phyloP scores from a whole-genome alignment of 2,888 invertebrate species.

The Cephus pygmeus region DNA sequence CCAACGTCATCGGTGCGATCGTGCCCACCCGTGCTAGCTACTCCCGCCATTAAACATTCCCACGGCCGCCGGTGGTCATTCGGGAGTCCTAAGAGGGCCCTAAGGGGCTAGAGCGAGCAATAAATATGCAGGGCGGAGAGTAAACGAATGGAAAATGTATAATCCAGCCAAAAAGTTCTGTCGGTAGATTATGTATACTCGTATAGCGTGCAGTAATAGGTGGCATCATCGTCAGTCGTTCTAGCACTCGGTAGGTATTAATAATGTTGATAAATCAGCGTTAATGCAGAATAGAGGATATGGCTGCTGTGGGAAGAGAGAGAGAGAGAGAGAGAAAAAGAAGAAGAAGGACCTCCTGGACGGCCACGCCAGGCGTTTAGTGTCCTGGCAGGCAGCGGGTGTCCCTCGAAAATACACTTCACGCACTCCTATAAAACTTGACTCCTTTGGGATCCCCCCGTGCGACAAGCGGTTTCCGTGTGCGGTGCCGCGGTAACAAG shows the following conservation, averaged over 20 bases:
- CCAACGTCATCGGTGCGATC: not conserved
- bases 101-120: not conserved
- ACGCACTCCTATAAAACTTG: constrained; percentile 38
- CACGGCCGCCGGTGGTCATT: constrained; percentile 23
- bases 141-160: not conserved
- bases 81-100: constrained; percentile 24
- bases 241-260: constrained; percentile 25
- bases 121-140: not conserved
- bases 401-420: constrained; percentile 45
- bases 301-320: not conserved
- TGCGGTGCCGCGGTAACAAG: constrained; percentile 2
- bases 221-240: not conserved
- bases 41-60: constrained; percentile 46
- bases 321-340: not conserved
- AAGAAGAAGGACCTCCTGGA: constrained; percentile 40
- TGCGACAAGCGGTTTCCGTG: not conserved
- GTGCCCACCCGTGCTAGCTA: constrained; percentile 22
- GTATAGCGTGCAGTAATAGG: not conserved
- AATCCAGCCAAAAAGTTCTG: not conserved
- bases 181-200: not conserved
- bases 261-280: constrained; percentile 48
- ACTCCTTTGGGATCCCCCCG: constrained; percentile 9
- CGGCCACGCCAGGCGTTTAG: constrained; percentile 24
- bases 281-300: constrained; percentile 41
- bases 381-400: constrained; percentile 48